These are phyloP conservation scores for Dendrolimus houi DNA, from an alignment of 2,888 invertebrate species.

Conservation along the genomic window DNA sequence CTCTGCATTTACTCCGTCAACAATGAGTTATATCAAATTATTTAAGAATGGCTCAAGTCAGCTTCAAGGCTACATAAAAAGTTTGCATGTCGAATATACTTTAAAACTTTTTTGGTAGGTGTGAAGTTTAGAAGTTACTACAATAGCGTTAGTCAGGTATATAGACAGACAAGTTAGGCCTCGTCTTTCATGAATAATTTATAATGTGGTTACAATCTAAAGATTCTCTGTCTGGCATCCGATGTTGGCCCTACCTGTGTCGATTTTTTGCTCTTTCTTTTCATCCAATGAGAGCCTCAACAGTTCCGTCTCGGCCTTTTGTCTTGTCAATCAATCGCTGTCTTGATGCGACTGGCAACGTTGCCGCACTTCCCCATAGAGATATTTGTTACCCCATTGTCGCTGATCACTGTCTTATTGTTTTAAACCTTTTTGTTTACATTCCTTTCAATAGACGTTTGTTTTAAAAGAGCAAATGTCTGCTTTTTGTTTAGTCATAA, in stretches of 20 bases:
- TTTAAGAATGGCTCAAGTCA: too few relatives aligned
- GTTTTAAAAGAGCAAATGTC: constrained; percentile 44
- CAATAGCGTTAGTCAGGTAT: constrained; percentile 9
- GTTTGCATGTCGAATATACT: background rate
- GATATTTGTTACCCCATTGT: constrained; percentile 71
- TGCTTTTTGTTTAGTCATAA: constrained; percentile 37
- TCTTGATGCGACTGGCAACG: constrained; percentile 24
- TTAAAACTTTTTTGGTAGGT: background rate
- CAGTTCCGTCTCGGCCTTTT: constrained; percentile 50
- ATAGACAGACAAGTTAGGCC: constrained; percentile 14
- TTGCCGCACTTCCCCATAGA: constrained; percentile 50
- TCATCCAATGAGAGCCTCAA: constrained; percentile 55
- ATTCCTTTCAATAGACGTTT: constrained; percentile 52
- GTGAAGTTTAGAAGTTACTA: background rate
- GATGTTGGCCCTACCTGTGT: constrained; percentile 8
- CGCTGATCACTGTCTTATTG: constrained; percentile 63
- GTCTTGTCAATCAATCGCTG: constrained; percentile 64
- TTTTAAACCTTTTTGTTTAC: constrained; percentile 64
- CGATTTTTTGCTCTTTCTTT: constrained; percentile 49
- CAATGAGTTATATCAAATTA: too few relatives aligned
- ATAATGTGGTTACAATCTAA: constrained; percentile 45
- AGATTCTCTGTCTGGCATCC: constrained; percentile 10
- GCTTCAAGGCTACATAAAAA: background rate
- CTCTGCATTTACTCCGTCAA: too few relatives aligned
- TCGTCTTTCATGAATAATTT: constrained; percentile 56